A percentile compares a stretch with the other conserved stretches of the same genome.
Conservation (phyloP, 2,113 vertebrate species). For the Xenopus laevis region DNA sequence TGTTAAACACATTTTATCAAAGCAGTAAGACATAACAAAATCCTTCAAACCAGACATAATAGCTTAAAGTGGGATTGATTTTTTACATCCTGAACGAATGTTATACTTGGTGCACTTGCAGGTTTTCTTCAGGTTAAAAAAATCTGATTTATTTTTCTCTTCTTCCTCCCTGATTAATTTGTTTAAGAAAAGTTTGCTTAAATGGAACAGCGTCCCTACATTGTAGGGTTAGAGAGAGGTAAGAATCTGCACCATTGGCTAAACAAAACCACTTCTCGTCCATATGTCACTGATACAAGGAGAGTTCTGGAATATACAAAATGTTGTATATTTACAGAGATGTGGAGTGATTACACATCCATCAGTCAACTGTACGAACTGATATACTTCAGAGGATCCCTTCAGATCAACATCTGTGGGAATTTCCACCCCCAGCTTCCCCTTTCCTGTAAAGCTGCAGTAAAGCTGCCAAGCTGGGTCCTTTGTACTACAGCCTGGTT, state of each 20-base stretch:
- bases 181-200: neutral
- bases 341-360: slow-evolving; percentile 33
- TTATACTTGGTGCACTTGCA: too few relatives aligned
- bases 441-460: slow-evolving; percentile 22
- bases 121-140: neutral
- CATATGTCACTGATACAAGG: neutral
- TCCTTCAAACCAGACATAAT: too few relatives aligned
- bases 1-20: too few relatives aligned
- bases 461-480: slow-evolving; percentile 24
- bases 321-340: slow-evolving; percentile 31
- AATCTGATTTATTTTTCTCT: neutral
- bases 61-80: too few relatives aligned
- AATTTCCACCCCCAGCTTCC: slow-evolving; percentile 28
- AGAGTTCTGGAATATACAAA: slow-evolving; percentile 14
- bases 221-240: neutral
- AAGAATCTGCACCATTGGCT: neutral
- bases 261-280: neutral
- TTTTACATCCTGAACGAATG: too few relatives aligned
- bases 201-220: neutral
- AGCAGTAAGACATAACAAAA: too few relatives aligned
- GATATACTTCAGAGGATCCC: slow-evolving; percentile 12
- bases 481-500: slow-evolving; percentile 21
- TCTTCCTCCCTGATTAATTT: neutral
- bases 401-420: slow-evolving; percentile 33
- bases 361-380: slow-evolving; percentile 20